phyloP scores from a whole-genome alignment of 1,140 invertebrate species.

The Oscheius sp. region DNA sequence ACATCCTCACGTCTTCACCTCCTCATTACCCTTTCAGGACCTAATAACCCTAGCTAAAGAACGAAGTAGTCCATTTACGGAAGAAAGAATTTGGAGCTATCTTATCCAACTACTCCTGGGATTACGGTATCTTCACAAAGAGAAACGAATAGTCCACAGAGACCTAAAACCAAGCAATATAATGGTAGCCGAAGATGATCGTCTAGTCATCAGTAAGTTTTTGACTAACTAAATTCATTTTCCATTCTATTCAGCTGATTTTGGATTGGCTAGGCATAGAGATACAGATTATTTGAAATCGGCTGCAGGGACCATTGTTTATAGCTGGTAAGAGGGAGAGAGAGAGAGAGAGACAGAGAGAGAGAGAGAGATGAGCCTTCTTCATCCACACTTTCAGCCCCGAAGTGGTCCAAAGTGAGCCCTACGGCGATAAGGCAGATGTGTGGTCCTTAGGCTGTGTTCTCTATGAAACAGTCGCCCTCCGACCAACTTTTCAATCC shows the following conservation, averaged over 20 bases:
- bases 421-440: constrained; percentile 64
- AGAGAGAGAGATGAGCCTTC: not conserved
- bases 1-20: too few relatives aligned
- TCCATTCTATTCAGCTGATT: constrained; percentile 63
- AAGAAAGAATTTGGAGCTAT: constrained; percentile 63
- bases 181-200: constrained; percentile 63
- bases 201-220: constrained; percentile 64
- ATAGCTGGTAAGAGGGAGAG: constrained; percentile 61
- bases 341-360: too few relatives aligned
- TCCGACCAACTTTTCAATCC: constrained; percentile 62
- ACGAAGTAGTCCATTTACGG: constrained; percentile 61
- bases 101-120: constrained; percentile 59
- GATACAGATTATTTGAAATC: constrained; percentile 63
- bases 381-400: constrained; percentile 55
- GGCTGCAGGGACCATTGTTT: constrained; percentile 64
- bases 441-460: constrained; percentile 63
- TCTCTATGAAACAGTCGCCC: constrained; percentile 63
- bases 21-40: constrained; percentile 44
- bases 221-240: not conserved
- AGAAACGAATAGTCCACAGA: constrained; percentile 60
- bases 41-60: constrained; percentile 63
- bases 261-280: constrained; percentile 64
- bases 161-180: constrained; percentile 62
- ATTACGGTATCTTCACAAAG: constrained; percentile 64
- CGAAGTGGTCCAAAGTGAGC: constrained; percentile 63